phyloP scores from a whole-genome alignment of 2,113 vertebrate genomes.

The Poeciliopsis occidentalis region DNA sequence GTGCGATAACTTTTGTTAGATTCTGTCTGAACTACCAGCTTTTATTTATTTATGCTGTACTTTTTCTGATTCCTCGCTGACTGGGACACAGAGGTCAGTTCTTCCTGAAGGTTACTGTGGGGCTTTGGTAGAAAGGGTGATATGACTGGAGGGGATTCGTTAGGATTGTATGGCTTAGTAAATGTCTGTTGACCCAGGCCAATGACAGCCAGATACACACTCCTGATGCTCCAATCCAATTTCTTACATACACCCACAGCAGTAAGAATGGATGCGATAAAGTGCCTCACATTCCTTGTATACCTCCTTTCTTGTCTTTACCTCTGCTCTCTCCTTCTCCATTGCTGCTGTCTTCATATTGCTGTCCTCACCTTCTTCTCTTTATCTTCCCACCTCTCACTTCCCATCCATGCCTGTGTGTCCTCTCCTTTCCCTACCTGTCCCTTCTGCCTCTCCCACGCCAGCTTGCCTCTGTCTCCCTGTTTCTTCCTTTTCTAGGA shows the following conservation, averaged over 20 bases:
- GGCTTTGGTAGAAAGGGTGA: conserved; percentile 64
- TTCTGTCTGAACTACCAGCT: neutral
- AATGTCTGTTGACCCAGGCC: conserved; percentile 83
- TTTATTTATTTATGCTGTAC: neutral
- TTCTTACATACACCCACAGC: conserved; percentile 72
- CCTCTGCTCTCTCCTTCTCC: conserved; percentile 21
- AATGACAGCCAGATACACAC: conserved; percentile 82
- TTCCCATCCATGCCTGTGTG: conserved; percentile 3
- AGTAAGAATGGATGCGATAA: conserved; percentile 31
- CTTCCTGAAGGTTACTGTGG: conserved; percentile 80
- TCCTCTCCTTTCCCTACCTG: conserved; percentile 32
- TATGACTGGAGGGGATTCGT: conserved; percentile 82
- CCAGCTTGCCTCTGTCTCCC: conserved; percentile 38
- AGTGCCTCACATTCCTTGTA: conserved; percentile 39
- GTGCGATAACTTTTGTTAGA: neutral
- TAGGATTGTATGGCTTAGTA: conserved; percentile 89
- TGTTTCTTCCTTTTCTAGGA: conserved; percentile 63
- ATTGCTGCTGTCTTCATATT: conserved; percentile 40
- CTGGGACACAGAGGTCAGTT: conserved; percentile 44
- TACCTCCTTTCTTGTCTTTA: conserved; percentile 49
- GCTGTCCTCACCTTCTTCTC: conserved; percentile 32
- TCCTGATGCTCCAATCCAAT: conserved; percentile 84
- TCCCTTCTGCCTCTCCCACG: conserved; percentile 20
- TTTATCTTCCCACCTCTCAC: conserved; percentile 68
- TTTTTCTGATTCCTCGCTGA: neutral